Percentiles rank a stretch among this genome's conserved stretches.
Conservation (phyloP, 2,888 invertebrate species). For the Glyphotaelius pellucidus region DNA sequence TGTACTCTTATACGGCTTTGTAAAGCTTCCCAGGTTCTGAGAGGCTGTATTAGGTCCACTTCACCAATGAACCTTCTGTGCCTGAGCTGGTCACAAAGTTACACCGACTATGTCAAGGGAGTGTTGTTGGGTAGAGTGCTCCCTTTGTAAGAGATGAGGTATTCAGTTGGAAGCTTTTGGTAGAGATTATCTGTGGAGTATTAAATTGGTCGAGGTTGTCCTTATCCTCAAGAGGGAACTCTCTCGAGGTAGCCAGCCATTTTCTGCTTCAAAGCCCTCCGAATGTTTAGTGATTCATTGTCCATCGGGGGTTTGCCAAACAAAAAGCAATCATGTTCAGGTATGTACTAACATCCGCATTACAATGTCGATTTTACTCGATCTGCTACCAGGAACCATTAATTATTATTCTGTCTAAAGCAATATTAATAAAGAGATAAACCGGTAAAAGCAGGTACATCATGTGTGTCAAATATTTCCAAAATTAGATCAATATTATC, state of each 20-base stretch:
- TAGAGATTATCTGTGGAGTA: background rate
- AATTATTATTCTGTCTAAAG: no score
- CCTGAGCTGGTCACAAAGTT: background rate
- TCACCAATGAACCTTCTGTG: background rate
- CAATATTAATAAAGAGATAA: no score
- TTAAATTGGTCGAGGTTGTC: background rate
- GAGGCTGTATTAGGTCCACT: background rate
- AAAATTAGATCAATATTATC: no score
- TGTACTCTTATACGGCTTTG: background rate
- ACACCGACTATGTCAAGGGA: background rate
- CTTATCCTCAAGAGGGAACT: background rate
- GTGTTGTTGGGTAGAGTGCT: background rate
- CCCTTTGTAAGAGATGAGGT: background rate
- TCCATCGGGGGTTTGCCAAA: background rate
- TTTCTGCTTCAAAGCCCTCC: background rate
- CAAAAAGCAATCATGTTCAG: no score
- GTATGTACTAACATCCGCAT: no score
- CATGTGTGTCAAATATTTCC: no score
- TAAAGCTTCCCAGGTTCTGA: background rate
- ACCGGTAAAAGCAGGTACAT: no score
- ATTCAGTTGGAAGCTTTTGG: background rate
- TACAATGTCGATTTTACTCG: no score
- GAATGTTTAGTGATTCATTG: background rate
- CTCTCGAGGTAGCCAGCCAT: background rate
- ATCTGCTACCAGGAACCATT: no score